Base-by-base conservation (phyloP, 2,888 invertebrate genomes). In the Watsonalla binaria region DNA sequence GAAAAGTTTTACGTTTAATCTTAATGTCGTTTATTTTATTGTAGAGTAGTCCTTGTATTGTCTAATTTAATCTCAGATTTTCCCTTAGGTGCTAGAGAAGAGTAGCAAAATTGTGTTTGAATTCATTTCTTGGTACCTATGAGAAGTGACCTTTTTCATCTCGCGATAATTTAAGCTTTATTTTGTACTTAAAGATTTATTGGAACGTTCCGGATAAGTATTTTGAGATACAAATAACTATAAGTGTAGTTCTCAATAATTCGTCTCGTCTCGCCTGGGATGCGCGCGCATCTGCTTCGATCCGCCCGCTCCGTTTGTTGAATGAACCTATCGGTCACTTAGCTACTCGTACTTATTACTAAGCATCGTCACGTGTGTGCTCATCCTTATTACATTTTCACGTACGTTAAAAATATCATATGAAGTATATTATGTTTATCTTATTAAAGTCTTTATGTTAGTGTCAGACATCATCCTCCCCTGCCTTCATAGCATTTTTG, bases 211-310 rank as follows among this genome's bases (percentile, higher is more conserved):
- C 8, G 37, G 37, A 37, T 37, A 37, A 7, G 6, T 37, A 37
- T 7, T 37, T 37, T 7, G 8, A 37, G 6, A 6, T 37, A 37
- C 37, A 37, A n/a, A 6, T 37, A 60, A 60, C 61, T 57, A 59
- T 46, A 67, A 63, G 66, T 68, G 66, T 65, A 63, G 70, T 67
- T 70, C 73, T 72, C 70, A 70, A 62, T 60, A 66, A 59, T 49
- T 51, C 65, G 63, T 65, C 63, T 68, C 56, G 65, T 70, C 61
- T 66, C 65, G 69, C 67, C 63, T 68, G 56, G 61, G 57, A 54
- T 88, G 89, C 89, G 89, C 89, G 89, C 89, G 89, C 88, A 89
- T 51, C 59, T 66, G 63, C 82, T 82, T 85, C 89, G 89, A 88
- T 89, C 88, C 84, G 71, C 66, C 24, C 63, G 65, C 72, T 70